Base-by-base conservation (phyloP, 2,888 invertebrate genomes). In the Synergus umbraculus region DNA sequence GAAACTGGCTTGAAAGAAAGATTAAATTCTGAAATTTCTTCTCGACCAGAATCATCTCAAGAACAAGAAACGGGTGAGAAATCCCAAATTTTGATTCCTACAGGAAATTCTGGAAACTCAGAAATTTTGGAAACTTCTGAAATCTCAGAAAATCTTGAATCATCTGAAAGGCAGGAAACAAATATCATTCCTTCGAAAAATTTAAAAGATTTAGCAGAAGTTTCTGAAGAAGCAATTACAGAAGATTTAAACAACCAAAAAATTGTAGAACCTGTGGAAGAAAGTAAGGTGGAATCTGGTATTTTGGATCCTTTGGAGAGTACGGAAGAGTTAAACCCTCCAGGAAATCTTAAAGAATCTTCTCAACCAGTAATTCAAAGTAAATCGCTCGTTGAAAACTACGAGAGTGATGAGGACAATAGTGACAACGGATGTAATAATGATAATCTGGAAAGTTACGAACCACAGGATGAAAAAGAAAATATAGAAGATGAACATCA, bases 321-420 rank as follows among this genome's bases (percentile, higher is more conserved):
- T 66, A 60, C 64, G 43, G 69, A 54, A 54, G 65, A 77, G n/a
- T 49, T 63, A 29, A 69, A 78, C 46, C 43, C n/a, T 77, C 22
- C 9, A 22, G 60, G 58, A 54, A 76, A 22, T 77, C 64, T 66
- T 7, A 60, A 80, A 1, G 79, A 82, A 79, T 29, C 18, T 0
- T 15, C 44, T 18, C 46, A 69, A 15, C 37, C 78, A 2, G 12
- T 76, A 13, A 77, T 79, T 29, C 66, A 78, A 5, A 79, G 76
- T 18, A 83, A 85, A 13, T 86, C 88, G 4, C 81, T 89, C 65
- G 88, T 88, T 37, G 87, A 87, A 10, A 88, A 89, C 85, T 89
- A 89, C 41, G 88, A 87, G 41, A 89, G 89, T 49, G 86, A 88
- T 58, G 86, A 85, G 29, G 84, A 82, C 43, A 86, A 81, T n/a